These are phyloP conservation scores for Ranitomeya imitator DNA, from an alignment of 2,113 vertebrate genomes.

Conservation along the genomic window DNA sequence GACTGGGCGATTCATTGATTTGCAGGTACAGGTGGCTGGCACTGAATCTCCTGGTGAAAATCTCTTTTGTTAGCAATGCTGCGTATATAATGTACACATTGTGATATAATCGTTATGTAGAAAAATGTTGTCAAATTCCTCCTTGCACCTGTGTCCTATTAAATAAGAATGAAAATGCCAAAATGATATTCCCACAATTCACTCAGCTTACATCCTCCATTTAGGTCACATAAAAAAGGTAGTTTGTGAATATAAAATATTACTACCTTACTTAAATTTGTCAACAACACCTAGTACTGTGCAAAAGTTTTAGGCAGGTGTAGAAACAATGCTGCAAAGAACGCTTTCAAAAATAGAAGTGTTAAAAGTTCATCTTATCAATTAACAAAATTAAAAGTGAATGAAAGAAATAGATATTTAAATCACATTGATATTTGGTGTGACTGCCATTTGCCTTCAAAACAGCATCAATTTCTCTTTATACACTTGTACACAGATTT, in stretches of 20 bases:
- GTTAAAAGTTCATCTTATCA: no score
- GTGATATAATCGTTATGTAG: background rate
- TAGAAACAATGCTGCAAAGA: no score
- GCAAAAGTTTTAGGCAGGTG: no score
- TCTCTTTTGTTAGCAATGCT: slow-evolving; percentile 7
- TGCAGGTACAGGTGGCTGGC: slow-evolving; percentile 13
- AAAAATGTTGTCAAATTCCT: background rate
- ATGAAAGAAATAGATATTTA: no score
- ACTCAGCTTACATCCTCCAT: slow-evolving; percentile 4
- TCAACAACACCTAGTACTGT: no score
- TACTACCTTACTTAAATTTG: no score
- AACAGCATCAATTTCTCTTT: no score
- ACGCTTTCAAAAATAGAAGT: no score
- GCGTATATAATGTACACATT: background rate
- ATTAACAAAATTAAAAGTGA: no score
- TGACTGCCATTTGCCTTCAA: no score
- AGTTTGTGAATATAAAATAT: background rate
- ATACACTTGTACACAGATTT: no score
- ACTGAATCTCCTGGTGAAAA: background rate
- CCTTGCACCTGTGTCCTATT: slow-evolving; percentile 18
- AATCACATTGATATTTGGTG: no score
- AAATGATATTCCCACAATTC: background rate
- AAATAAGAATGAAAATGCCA: background rate
- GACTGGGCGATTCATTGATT: background rate
- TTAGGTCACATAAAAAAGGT: background rate